Base-by-base conservation (phyloP, 2,113 vertebrate species). In the Naja naja region DNA sequence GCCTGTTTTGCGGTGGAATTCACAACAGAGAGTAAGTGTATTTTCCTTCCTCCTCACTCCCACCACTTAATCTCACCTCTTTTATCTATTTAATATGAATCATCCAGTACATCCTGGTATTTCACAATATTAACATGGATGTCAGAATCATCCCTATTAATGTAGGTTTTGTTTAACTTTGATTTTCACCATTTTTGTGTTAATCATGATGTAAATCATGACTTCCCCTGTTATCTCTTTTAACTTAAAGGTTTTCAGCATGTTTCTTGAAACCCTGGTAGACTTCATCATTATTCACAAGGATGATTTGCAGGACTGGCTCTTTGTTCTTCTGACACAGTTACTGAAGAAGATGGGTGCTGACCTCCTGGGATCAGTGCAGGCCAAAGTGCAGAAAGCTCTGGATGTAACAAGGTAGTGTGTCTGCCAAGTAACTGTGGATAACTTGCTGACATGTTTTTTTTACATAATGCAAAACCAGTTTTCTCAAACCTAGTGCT, bases 321-420 rank as follows among this genome's bases (percentile, higher is more conserved):
- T 99, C 27, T 99, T 99, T 95, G 99, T 99, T 90, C 98, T 99
- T 88, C 98, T 99, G 95, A 99, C 99, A 30, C 99, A 99, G 97
- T 97, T 99, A 93, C 97, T 99, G 64, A 99, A 99, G 97, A 99
- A 99, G 96, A 99, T 99, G 99, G 99, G 99, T 11, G 99, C 99
- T 39, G 99, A 99, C 97, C 97, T 99, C 95, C 97, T 99, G 93
- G 99, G 99, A 92, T 99, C 99, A 43, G 99, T 99, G 90, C 99
- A 99, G 96, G 99, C 99, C 4, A 99, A 99, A 97, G 99, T 99
- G 94, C 99, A 99, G 94, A 99, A 99, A 96, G 99, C 99, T 93
- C 97, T 99, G 94, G 99, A 99, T 95, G 94, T 99, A 96, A 99
- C 99, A 91, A 99, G 99, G 99, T 99, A 94, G n/a, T 14, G 14